Base-by-base conservation (phyloP, 2,113 vertebrate genomes). In the Eubucco bourcierii region DNA sequence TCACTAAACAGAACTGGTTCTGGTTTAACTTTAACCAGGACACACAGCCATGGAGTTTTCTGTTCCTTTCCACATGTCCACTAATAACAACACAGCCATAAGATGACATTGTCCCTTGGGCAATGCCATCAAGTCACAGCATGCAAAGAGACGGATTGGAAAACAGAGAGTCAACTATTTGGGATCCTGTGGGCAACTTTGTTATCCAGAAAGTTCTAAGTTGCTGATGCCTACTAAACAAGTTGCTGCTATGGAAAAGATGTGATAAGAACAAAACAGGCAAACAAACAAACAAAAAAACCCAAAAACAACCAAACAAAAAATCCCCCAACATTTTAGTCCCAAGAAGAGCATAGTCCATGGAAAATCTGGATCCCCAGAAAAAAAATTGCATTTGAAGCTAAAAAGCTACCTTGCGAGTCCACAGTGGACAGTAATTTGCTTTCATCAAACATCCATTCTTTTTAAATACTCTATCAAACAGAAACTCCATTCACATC, bases 51-150 rank as follows among this genome's bases (percentile, higher is more conserved):
- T 5, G 50, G 29, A 53, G 7, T 4, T 6, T 21, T 6, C 14
- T 9, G 12, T 11, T 87, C 16, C 47, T 71, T 80, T 50, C 50
- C 34, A 47, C 3, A 1, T 2, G 14, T 14, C 37, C 81, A 55
- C 55, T 0, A 0, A 59, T 7, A 55, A 23, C 37, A 87, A 37
- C 2, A 2, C 50, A 50, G 63, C 2, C 3, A 7, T 3, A 29
- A 73, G 63, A 39, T 39, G 44, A 20, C 29, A 70, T 4, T 29
- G 6, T 3, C 55, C 52, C 70, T 58, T 4, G 0, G 55, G n/a
- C 31, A 83, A 58, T 18, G 15, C 50, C 60, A 56, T 15, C 20
- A 25, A 64, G 73, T 75, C 66, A 88, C 66, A 86, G 44, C 28
- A 55, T 4, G 15, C 56, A 75, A 60, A 56, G 10, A 70, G 16